Percentiles rank a stretch among this genome's conserved stretches.
phyloP scores from a whole-genome alignment of 2,797 vertebrate species.

The Ispidina lecontei region DNA sequence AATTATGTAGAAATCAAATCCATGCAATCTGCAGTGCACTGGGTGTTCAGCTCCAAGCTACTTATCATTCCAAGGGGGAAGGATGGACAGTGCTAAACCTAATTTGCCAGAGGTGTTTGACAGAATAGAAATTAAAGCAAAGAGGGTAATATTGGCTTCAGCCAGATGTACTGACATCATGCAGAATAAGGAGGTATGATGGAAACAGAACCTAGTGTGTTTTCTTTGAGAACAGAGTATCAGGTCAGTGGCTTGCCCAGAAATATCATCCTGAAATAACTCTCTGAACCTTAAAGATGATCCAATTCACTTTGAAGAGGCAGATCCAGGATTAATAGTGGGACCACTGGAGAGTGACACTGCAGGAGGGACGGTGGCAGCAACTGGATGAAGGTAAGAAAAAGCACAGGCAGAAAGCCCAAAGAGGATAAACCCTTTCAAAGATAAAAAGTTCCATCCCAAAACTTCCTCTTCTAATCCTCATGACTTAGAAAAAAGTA shows the following conservation, averaged over 20 bases:
- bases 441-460: background rate
- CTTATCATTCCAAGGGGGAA: slow-evolving; percentile 24
- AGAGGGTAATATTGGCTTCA: slow-evolving; percentile 8
- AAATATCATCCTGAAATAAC: slow-evolving; percentile 24
- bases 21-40: background rate
- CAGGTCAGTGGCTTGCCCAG: background rate
- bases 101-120: background rate
- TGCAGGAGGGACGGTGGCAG: accelerated
- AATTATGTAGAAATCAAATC: background rate
- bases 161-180: background rate
- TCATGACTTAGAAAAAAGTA: background rate
- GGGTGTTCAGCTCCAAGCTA: background rate
- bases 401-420: background rate
- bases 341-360: background rate
- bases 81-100: background rate
- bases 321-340: slow-evolving; percentile 3
- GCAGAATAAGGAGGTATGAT: background rate
- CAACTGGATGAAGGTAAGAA: background rate
- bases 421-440: background rate
- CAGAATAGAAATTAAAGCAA: slow-evolving; percentile 27
- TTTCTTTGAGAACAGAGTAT: background rate
- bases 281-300: slow-evolving; percentile 44
- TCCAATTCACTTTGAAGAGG: slow-evolving; percentile 22
- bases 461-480: background rate
- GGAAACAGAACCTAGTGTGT: background rate